phyloP scores from a whole-genome alignment of 2,888 invertebrate species.

The Caradrina clavipalpis region DNA sequence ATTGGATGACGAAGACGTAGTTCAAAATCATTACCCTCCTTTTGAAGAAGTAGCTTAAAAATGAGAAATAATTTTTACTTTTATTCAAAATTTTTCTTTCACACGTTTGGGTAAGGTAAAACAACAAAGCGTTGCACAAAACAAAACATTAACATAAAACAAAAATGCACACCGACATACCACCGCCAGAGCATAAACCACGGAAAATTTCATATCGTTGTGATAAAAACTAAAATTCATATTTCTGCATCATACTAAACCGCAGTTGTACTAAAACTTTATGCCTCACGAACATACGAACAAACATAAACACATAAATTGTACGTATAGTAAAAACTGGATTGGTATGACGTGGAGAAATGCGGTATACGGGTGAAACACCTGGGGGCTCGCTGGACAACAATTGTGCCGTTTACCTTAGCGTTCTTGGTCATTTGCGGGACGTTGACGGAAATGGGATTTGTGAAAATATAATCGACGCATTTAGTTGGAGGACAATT shows the following conservation, averaged over 20 bases:
- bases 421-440: slow-evolving; percentile 65
- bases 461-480: slow-evolving; percentile 65
- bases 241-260: slow-evolving; percentile 75
- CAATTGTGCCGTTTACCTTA: slow-evolving; percentile 69
- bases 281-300: slow-evolving; percentile 62
- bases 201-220: slow-evolving; percentile 68
- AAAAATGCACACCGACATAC: slow-evolving; percentile 29
- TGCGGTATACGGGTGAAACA: slow-evolving; percentile 71
- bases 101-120: slow-evolving; percentile 9
- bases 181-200: slow-evolving; percentile 54
- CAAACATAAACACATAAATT: slow-evolving; percentile 53
- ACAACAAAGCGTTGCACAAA: slow-evolving; percentile 42
- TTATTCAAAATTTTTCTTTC: neutral
- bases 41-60: neutral
- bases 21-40: neutral
- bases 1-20: neutral
- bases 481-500: slow-evolving; percentile 55
- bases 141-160: slow-evolving; percentile 6
- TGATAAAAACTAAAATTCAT: slow-evolving; percentile 80
- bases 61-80: slow-evolving; percentile 2
- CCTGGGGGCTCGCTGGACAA: slow-evolving; percentile 70
- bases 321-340: slow-evolving; percentile 74
- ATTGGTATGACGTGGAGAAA: slow-evolving; percentile 79
- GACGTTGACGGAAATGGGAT: slow-evolving; percentile 60
- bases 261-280: slow-evolving; percentile 74